Evolutionary conservation across 2,113 vertebrate species (phyloP).

Genomic region (Heterotilapia buettikoferi): DNA sequence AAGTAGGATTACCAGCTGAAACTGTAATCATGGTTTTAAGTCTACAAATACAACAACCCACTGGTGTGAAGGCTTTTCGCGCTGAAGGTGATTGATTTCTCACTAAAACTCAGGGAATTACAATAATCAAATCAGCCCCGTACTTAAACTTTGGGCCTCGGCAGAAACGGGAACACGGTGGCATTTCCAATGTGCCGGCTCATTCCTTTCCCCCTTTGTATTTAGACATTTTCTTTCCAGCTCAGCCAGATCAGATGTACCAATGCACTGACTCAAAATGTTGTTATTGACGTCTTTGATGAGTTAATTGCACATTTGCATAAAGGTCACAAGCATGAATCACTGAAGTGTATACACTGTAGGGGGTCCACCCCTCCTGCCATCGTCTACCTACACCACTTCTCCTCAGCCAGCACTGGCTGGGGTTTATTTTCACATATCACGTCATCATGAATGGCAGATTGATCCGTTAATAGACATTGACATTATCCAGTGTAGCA

Average conservation of each 20-base stretch:
- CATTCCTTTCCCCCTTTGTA: background rate
- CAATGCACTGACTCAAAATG: slow-evolving; percentile 13
- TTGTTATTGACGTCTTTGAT: slow-evolving; percentile 36
- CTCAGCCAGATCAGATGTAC: background rate
- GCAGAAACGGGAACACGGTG: background rate
- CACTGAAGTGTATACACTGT: background rate
- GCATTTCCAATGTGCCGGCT: background rate
- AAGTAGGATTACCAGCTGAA: background rate
- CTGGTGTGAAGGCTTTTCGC: background rate
- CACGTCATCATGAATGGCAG: background rate
- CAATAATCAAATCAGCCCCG: background rate
- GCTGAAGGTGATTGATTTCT: background rate
- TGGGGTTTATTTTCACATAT: background rate
- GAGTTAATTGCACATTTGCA: slow-evolving; percentile 30
- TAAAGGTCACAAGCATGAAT: slow-evolving; percentile 42
- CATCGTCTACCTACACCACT: background rate
- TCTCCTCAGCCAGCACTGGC: background rate
- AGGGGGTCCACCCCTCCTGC: background rate
- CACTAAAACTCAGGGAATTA: background rate
- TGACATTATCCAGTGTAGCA: background rate
- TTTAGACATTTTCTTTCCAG: background rate
- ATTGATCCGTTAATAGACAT: background rate
- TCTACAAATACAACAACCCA: background rate
- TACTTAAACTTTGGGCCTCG: background rate
- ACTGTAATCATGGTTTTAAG: background rate